Conservation (phyloP, 2,888 invertebrate genomes). For the Diaphora mendica region DNA sequence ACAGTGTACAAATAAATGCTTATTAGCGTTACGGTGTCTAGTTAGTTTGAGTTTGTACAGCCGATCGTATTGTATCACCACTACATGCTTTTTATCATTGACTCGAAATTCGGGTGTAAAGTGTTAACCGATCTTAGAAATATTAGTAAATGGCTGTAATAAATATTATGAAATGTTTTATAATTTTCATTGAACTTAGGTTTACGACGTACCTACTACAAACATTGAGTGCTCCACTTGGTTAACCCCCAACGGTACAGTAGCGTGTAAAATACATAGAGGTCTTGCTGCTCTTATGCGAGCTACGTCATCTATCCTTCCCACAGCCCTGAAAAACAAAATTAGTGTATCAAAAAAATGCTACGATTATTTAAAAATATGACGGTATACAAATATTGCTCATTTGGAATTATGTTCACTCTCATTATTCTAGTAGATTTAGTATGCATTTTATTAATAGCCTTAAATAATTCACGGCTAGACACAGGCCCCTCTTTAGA, state of each 20-base stretch:
- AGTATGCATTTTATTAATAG: no score
- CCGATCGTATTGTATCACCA: no score
- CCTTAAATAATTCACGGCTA: no score
- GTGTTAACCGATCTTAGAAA: no score
- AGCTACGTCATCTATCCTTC: constrained; percentile 61
- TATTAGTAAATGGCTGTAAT: no score
- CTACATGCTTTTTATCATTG: no score
- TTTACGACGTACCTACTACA: constrained; percentile 64
- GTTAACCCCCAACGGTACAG: constrained; percentile 57
- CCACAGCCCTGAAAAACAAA: constrained; percentile 10
- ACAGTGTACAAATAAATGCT: no score
- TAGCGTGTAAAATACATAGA: constrained; percentile 76
- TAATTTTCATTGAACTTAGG: not conserved
- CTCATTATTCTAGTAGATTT: not conserved
- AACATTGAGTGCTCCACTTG: constrained; percentile 74
- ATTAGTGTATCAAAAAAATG: not conserved
- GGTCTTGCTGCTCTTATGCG: constrained; percentile 73
- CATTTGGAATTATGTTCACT: not conserved
- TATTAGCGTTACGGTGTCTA: no score
- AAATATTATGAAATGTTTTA: no score
- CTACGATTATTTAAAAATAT: not conserved
- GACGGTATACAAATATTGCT: not conserved
- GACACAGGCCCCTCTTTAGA: no score
- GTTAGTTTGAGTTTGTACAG: no score
- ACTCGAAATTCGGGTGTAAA: no score